These are phyloP conservation scores for Athalia circularis DNA, from an alignment of 2,888 invertebrate genomes.

Conservation along the genomic window DNA sequence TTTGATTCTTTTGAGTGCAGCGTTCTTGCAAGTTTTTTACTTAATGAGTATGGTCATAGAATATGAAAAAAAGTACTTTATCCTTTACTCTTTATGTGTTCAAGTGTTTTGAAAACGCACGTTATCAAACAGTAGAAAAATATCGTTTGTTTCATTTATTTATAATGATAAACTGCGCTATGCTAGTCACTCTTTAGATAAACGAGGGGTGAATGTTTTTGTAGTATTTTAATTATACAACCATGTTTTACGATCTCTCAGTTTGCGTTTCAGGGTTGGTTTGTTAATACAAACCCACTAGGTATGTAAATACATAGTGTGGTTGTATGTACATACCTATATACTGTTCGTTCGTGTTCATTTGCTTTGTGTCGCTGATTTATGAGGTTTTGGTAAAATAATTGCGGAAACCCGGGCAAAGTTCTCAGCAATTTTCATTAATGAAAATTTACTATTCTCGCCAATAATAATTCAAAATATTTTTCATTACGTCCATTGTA, in stretches of 20 bases:
- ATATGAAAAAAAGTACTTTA: no score
- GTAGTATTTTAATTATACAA: conserved; percentile 32
- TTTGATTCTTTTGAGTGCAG: no score
- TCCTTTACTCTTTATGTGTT: no score
- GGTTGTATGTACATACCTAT: not conserved
- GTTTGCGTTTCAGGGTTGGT: not conserved
- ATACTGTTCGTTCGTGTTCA: conserved; percentile 54
- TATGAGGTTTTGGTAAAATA: conserved; percentile 62
- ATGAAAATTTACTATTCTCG: conserved; percentile 62
- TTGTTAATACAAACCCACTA: not conserved
- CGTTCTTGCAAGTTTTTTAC: no score
- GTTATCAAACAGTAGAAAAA: not conserved
- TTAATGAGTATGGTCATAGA: no score
- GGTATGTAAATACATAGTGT: not conserved
- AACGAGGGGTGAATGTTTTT: conserved; percentile 28
- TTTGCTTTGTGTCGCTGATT: conserved; percentile 61
- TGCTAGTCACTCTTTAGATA: not conserved
- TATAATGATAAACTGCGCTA: conserved; percentile 17
- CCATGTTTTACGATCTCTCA: conserved; percentile 20
- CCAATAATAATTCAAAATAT: not conserved
- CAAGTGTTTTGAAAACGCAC: not conserved
- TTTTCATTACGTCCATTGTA: not conserved
- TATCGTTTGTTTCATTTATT: not conserved
- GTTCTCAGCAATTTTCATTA: conserved; percentile 63
- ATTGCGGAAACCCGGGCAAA: conserved; percentile 54